Evolutionary conservation across 1,140 invertebrate genomes (phyloP).

Genomic region (Melitaea cinxia): DNA sequence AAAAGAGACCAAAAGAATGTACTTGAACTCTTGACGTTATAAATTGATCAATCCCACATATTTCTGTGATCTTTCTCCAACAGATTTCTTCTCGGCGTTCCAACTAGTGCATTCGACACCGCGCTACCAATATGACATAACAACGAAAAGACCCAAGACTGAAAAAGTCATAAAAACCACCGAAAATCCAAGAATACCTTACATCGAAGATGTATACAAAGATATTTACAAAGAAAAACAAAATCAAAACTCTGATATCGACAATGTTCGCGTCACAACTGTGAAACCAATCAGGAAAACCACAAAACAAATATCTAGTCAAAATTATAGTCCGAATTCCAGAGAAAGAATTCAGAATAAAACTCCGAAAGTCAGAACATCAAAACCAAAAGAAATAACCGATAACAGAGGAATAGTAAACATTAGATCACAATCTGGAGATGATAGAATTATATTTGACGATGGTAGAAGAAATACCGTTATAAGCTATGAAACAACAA

Average conservation of each 20-base stretch:
- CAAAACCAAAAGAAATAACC: not conserved
- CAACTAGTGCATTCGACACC: slow-evolving; percentile 44
- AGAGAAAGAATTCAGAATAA: not conserved
- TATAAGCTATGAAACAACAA: slow-evolving; percentile 37
- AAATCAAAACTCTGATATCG: slow-evolving; percentile 5
- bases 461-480: slow-evolving; percentile 35
- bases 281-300: slow-evolving; percentile 33
- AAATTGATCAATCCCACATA: slow-evolving; percentile 35
- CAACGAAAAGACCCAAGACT: slow-evolving; percentile 39
- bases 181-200: slow-evolving; percentile 4
- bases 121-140: slow-evolving; percentile 30
- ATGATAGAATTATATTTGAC: slow-evolving; percentile 29
- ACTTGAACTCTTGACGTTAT: not conserved
- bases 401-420: not conserved
- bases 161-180: slow-evolving; percentile 8
- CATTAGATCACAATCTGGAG: not conserved
- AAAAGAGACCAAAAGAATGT: too few species aligned
- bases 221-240: slow-evolving; percentile 24
- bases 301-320: slow-evolving; percentile 21
- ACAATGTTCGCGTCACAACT: slow-evolving; percentile 25
- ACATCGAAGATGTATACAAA: not conserved
- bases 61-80: too few species aligned
- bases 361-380: not conserved
- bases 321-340: not conserved
- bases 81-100: slow-evolving; percentile 59